Percentiles rank a stretch among this genome's conserved stretches.
These are phyloP conservation scores for Ctenochaetus hawaiiensis DNA, from an alignment of 2,797 vertebrate genomes.

Conservation along the genomic window DNA sequence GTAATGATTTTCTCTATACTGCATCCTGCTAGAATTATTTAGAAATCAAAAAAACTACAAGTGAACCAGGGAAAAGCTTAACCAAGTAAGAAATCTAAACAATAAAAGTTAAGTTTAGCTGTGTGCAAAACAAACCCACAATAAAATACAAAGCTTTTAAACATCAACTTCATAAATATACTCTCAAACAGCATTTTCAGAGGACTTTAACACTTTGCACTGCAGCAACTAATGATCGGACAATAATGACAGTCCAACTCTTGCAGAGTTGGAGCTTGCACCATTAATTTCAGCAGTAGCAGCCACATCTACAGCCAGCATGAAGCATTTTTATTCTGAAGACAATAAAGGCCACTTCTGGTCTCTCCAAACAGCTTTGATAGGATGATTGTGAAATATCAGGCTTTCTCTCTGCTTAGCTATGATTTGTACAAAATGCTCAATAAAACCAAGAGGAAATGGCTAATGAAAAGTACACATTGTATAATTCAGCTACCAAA, in stretches of 20 bases:
- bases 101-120: neutral
- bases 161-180: neutral
- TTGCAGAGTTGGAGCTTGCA: conserved; percentile 11
- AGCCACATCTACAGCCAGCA: conserved; percentile 19
- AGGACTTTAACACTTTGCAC: conserved; percentile 13
- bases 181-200: conserved; percentile 2
- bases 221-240: conserved; percentile 34
- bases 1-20: neutral
- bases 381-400: conserved; percentile 9
- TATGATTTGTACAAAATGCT: conserved; percentile 7
- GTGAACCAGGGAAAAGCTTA: neutral
- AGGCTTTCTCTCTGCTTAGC: neutral
- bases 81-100: neutral
- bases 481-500: neutral
- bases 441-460: neutral
- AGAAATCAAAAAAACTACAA: conserved; percentile 4
- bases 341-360: conserved; percentile 21
- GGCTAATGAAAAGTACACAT: neutral
- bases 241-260: conserved; percentile 24
- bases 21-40: neutral
- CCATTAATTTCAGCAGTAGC: conserved; percentile 33
- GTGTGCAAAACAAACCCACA: conserved; percentile 9
- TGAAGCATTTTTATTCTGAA: conserved; percentile 32
- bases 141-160: too few species aligned
- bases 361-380: conserved; percentile 15